Base-by-base conservation (phyloP, 2,888 invertebrate species). In the Erynnis tages region DNA sequence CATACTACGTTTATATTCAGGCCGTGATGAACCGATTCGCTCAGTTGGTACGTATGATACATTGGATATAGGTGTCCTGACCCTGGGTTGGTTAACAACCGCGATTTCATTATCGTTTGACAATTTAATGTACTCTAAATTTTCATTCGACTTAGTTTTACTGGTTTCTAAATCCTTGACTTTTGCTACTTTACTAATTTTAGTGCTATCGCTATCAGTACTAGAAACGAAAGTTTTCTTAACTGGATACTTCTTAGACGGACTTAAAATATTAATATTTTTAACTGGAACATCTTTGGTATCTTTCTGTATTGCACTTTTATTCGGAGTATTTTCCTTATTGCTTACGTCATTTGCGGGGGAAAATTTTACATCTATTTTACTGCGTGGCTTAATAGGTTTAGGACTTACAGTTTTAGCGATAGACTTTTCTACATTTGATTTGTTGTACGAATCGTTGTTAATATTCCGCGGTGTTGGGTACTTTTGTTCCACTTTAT, bases 21-120 rank as follows among this genome's bases (percentile, higher is more conserved):
- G 63, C 70, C 75, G 82, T 2, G 69, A 56, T 27, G 69, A 58
- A 10, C 74, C 61, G n/a, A 75, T 73, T 63, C 81, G 79, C 61
- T 87, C 86, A 11, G 84, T 82, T 19, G 85, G 79, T 29, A 80
- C 69, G 54, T 89, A 90, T 2, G 86, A 77, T 38, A 90, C 68
- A 57, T 86, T 88, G 1, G 90, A 80, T 61, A 90, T 86, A 1
- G 90, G 90, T 30, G 90, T 89, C 19, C 90, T 80, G 27, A 85
- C 76, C 66, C 90, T 80, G 0, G 90, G 90, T 59, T 87, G 90
- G 59, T 90, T 90, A 46, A 85, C 85, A 3, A 90, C 84, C 5
- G 81, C 86, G 46, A 90, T 88, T 69, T 89, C 86, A 71, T 87
- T 87, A 54, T 87, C 75, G 61, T 89, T 75, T 14, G 81, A 77